Percentiles rank a stretch among this genome's conserved stretches.
These are phyloP conservation scores for Pseudopipra pipra DNA, from an alignment of 2,113 vertebrate species.

Conservation along the genomic window DNA sequence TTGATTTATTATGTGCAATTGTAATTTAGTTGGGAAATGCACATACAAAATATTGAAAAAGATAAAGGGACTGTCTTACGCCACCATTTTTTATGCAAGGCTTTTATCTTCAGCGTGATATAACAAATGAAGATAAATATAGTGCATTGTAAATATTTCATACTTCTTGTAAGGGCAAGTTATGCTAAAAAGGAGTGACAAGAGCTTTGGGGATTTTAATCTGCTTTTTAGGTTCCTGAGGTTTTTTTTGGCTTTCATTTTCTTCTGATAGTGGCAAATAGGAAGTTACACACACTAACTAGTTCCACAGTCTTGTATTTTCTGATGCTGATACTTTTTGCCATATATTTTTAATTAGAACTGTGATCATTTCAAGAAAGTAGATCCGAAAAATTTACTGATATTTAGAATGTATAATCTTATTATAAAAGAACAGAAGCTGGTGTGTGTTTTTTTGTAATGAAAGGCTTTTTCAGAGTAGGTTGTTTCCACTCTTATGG, in stretches of 20 bases:
- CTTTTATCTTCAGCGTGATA: constrained; percentile 40
- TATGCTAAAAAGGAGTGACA: constrained; percentile 34
- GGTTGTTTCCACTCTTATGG: accelerated
- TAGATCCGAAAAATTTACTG: background rate
- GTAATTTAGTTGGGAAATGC: background rate
- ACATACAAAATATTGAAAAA: constrained; percentile 9
- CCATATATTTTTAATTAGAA: background rate
- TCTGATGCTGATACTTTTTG: background rate
- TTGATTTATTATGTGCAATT: constrained; percentile 31
- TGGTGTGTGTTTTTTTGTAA: background rate
- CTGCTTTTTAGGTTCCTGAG: background rate
- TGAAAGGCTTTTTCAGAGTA: background rate
- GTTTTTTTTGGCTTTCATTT: background rate
- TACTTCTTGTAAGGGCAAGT: constrained; percentile 12
- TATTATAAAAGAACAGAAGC: background rate
- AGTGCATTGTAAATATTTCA: constrained; percentile 53
- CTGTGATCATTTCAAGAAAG: background rate
- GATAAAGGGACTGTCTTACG: background rate
- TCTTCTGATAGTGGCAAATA: background rate
- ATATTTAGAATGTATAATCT: background rate
- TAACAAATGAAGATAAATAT: constrained; percentile 47
- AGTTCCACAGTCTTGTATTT: background rate
- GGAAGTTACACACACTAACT: background rate
- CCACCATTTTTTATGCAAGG: constrained; percentile 24
- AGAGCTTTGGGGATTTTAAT: constrained; percentile 44